phyloP scores from a whole-genome alignment of 2,797 vertebrate species.

The Heterohyrax brucei region DNA sequence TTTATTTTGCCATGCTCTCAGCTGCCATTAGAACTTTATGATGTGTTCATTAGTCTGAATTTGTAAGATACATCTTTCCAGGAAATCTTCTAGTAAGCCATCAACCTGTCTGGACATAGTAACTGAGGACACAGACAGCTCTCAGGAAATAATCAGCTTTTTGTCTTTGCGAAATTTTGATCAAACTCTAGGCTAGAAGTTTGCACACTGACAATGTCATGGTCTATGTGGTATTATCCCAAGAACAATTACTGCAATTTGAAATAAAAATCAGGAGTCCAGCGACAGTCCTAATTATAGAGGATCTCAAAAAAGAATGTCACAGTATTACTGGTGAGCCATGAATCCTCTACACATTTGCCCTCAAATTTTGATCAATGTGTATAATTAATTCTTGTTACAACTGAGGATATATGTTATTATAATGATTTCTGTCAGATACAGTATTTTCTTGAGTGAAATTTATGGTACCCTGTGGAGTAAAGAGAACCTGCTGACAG shows the following conservation, averaged over 20 bases:
- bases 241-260: slow-evolving; percentile 64
- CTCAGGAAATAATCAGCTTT: slow-evolving; percentile 36
- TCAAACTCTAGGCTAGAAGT: not conserved
- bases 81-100: slow-evolving; percentile 47
- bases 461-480: not conserved
- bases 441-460: slow-evolving; percentile 16
- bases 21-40: not conserved
- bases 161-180: slow-evolving; percentile 47
- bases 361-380: slow-evolving; percentile 50
- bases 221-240: not conserved
- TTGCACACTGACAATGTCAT: not conserved
- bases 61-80: not conserved
- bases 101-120: slow-evolving; percentile 28
- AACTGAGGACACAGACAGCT: slow-evolving; percentile 20
- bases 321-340: not conserved
- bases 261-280: slow-evolving; percentile 55
- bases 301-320: slow-evolving; percentile 40
- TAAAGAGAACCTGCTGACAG: not conserved
- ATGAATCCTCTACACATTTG: not conserved
- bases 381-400: slow-evolving; percentile 40
- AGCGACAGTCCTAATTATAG: slow-evolving; percentile 25
- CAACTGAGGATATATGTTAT: not conserved
- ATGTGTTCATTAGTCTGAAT: slow-evolving; percentile 54
- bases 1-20: not conserved
- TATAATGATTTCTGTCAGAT: slow-evolving; percentile 10